Base-by-base conservation (phyloP, 2,797 vertebrate species). In the Cryptoprocta ferox region DNA sequence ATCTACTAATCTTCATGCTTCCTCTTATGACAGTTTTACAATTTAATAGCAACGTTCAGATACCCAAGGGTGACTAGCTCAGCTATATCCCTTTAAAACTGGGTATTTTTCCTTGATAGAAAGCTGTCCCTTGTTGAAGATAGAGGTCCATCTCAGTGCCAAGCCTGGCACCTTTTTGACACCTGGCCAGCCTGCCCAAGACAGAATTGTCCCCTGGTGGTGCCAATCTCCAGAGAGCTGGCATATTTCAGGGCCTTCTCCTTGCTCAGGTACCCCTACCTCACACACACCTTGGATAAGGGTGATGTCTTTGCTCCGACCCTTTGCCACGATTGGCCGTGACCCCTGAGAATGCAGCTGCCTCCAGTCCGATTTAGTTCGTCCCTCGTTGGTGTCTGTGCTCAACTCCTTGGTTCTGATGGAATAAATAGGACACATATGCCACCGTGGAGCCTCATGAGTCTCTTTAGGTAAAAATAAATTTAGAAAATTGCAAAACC, bases 391-490 rank as follows among this genome's bases (percentile, higher is more conserved):
- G 0, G n/a, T 53, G 18, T 61, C 78, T 88, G 66, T 93, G 80
- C 65, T 71, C 63, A 80, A 84, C 71, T 81, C 66, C 63, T 61
- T 82, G 76, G 53, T 83, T 95, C 71, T 71, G 83, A 73, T 39
- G 56, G 68, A 89, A 37, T 85, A 93, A 97, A 97, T 81, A 84
- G 93, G 65, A 78, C 83, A 89, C 91, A 92, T 94, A 94, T 94
- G 94, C 95, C 71, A 75, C 45, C 26, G 14, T 53, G 48, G 84
- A 94, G 63, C 39, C 92, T 84, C 94, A n/a, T 28, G 71, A 82
- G 89, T 95, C 93, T 98, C 80, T 84, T 96, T 81, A 97, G 92
- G 97, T 95, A 97, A 97, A 96, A 95, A 97, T 97, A 94, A 95
- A 97, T 90, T 82, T 71, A 79, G 87, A 87, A 97, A 97, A 88